Conservation (phyloP, 35 echinoderm and acorn worm genomes). For the Heliocidaris erythrogramma region DNA sequence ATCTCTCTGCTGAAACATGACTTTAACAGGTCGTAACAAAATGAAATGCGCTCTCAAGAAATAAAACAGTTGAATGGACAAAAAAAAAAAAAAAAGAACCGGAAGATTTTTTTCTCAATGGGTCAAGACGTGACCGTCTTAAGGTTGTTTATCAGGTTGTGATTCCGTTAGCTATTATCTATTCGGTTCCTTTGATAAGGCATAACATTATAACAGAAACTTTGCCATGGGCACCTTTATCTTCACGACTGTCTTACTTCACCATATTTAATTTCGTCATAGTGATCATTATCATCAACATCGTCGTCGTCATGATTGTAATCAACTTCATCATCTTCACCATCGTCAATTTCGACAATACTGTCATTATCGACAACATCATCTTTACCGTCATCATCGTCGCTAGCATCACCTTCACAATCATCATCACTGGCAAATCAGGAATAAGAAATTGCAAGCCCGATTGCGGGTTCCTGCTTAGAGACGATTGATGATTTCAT, state of each 20-base stretch:
- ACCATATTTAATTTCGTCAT: too few species aligned
- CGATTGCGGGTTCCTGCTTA: too few species aligned
- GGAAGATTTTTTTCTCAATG: not conserved
- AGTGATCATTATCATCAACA: not conserved
- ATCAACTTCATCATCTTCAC: not conserved
- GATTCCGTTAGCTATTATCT: not conserved
- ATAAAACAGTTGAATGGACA: not conserved
- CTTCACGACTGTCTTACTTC: too few species aligned
- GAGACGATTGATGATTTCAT: too few species aligned
- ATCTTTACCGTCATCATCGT: not conserved
- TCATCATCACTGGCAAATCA: not conserved
- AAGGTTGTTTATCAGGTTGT: not conserved
- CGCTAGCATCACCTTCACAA: not conserved
- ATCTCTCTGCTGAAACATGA: constrained; percentile 8
- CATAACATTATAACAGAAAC: not conserved
- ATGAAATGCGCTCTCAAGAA: too few species aligned
- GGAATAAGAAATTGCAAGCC: not conserved
- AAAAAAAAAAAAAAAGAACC: not conserved
- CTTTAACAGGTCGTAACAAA: not conserved
- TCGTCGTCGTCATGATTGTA: not conserved
- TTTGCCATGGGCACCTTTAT: not conserved
- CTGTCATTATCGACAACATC: not conserved
- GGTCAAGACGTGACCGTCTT: not conserved
- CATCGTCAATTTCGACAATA: not conserved
- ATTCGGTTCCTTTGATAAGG: not conserved